phyloP scores from a whole-genome alignment of 2,797 vertebrate genomes.

The Graptemys geographica region DNA sequence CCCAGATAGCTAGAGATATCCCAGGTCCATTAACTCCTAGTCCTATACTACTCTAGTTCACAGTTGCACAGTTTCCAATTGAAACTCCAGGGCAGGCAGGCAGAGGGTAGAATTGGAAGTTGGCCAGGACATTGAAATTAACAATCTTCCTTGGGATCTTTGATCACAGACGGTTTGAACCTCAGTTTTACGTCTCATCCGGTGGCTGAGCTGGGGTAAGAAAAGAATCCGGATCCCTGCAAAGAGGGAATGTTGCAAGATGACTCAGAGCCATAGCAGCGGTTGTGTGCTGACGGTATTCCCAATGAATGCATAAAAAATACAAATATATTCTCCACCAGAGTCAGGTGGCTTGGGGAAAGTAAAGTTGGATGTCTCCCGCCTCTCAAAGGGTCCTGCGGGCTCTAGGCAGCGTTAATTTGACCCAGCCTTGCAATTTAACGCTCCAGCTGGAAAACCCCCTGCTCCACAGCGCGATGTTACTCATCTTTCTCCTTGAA shows the following conservation, averaged over 20 bases:
- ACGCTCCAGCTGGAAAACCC: background rate
- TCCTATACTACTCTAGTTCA: background rate
- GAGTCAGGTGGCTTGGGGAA: background rate
- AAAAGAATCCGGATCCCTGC: background rate
- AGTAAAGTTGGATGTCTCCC: background rate
- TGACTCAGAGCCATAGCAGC: background rate
- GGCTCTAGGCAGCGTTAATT: background rate
- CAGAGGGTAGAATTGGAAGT: slow-evolving; percentile 45
- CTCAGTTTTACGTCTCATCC: background rate
- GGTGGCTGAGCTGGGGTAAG: accelerated
- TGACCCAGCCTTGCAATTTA: background rate
- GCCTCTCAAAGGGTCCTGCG: background rate
- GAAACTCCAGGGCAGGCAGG: slow-evolving; percentile 16
- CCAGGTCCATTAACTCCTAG: background rate
- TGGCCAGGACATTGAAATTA: slow-evolving; percentile 31
- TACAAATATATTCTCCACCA: background rate
- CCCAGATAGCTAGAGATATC: background rate
- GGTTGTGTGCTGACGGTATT: background rate
- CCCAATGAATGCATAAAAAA: background rate
- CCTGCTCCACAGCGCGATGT: background rate
- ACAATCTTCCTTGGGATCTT: background rate
- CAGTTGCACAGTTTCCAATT: background rate
- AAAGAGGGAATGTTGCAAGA: accelerated
- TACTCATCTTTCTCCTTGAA: background rate
- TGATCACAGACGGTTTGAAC: background rate